Percentiles rank a stretch among this genome's conserved stretches.
These are phyloP conservation scores for Eumacrocentrus americanus DNA, from an alignment of 2,888 invertebrate species.

Conservation along the genomic window DNA sequence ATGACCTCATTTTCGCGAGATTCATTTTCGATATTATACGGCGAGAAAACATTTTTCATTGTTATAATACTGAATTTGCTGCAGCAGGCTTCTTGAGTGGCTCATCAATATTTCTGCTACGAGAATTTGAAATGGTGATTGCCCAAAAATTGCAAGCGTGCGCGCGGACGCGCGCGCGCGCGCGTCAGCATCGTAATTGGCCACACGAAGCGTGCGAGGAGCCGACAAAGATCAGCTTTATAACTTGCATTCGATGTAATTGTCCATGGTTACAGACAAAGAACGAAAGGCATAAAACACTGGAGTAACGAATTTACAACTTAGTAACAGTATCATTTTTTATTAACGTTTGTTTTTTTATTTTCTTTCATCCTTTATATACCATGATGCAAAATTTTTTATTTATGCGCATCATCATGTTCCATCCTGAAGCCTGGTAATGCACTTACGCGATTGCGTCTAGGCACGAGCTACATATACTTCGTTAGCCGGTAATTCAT, in stretches of 20 bases:
- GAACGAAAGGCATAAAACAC: slow-evolving; percentile 4
- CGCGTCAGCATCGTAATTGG: slow-evolving; percentile 25
- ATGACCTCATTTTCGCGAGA: neutral
- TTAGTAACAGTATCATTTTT: neutral
- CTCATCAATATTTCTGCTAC: slow-evolving; percentile 6
- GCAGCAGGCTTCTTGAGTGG: neutral
- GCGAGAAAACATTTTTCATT: neutral
- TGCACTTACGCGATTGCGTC: slow-evolving; percentile 2
- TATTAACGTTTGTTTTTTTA: neutral
- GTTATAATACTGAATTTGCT: neutral
- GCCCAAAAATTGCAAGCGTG: slow-evolving; percentile 29
- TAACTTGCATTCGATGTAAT: slow-evolving; percentile 22
- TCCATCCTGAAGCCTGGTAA: neutral
- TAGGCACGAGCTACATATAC: neutral
- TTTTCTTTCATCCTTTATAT: neutral
- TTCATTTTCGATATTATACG: neutral
- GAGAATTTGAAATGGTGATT: slow-evolving; percentile 32
- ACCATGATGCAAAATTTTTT: neutral
- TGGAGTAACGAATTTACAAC: neutral
- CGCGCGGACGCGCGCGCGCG: too few relatives aligned
- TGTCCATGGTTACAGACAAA: slow-evolving; percentile 10
- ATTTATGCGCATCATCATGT: neutral
- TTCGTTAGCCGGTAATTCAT: slow-evolving; percentile 13
- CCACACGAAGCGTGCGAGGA: slow-evolving; percentile 15
- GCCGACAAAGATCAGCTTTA: slow-evolving; percentile 18